These are phyloP conservation scores for Bombus impatiens DNA, from an alignment of 1,140 invertebrate genomes.

Conservation along the genomic window DNA sequence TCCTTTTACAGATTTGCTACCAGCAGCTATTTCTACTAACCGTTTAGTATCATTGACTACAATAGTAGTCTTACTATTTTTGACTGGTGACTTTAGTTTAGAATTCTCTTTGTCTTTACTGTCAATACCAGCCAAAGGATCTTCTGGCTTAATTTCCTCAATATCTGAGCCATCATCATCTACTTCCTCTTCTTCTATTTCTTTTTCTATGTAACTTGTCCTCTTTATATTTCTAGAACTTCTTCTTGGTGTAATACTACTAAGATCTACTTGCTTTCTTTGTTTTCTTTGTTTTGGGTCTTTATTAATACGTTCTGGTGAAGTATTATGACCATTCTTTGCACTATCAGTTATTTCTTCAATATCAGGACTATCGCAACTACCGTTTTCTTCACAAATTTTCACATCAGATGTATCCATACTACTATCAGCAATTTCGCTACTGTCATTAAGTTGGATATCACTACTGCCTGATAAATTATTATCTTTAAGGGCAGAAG, in stretches of 20 bases:
- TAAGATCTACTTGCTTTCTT: constrained; percentile 78
- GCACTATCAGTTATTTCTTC: constrained; percentile 77
- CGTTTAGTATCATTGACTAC: constrained; percentile 89
- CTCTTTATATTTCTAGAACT: constrained; percentile 86
- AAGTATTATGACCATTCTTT: constrained; percentile 72
- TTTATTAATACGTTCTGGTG: constrained; percentile 58
- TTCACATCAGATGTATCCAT: constrained; percentile 74
- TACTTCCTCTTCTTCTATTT: constrained; percentile 85
- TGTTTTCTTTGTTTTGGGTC: constrained; percentile 76
- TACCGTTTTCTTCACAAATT: constrained; percentile 80
- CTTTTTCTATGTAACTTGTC: constrained; percentile 85
- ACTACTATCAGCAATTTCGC: constrained; percentile 66
- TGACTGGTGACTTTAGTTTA: constrained; percentile 76
- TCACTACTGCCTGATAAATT: constrained; percentile 53
- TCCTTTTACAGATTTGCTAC: constrained; percentile 82
- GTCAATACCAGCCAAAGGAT: constrained; percentile 84
- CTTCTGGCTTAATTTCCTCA: constrained; percentile 86
- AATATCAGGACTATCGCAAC: constrained; percentile 77
- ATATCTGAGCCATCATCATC: constrained; percentile 86
- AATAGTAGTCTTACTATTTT: constrained; percentile 84
- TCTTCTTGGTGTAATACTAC: constrained; percentile 83
- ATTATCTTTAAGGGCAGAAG: constrained; percentile 53
- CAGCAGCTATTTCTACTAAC: constrained; percentile 87
- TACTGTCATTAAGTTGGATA: constrained; percentile 58
- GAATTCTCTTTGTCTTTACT: constrained; percentile 80